phyloP scores from a whole-genome alignment of 2,888 invertebrate genomes.

The Dastarcus helophoroides region DNA sequence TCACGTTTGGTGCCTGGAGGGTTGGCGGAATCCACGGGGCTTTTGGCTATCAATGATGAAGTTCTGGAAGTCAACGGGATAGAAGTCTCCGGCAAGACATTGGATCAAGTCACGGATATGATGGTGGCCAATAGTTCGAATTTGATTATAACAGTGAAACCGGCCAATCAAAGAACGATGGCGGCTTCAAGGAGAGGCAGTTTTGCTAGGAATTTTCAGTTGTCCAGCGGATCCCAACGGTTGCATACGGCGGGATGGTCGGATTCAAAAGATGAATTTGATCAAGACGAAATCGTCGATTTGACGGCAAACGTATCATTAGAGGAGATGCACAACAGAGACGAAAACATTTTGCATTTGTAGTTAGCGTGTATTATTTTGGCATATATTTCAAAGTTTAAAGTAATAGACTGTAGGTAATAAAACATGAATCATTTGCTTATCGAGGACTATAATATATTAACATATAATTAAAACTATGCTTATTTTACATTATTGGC shows the following conservation, averaged over 20 bases:
- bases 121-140: slow-evolving; percentile 99
- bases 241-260: slow-evolving; percentile 45
- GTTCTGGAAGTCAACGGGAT: slow-evolving; percentile 99
- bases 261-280: slow-evolving; percentile 40
- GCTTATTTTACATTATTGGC: too few species aligned
- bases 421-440: too few species aligned
- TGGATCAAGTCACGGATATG: slow-evolving; percentile 99
- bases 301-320: slow-evolving; percentile 44
- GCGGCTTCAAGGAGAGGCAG: slow-evolving; percentile 62
- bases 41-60: slow-evolving; percentile 97
- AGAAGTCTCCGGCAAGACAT: slow-evolving; percentile 92
- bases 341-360: slow-evolving; percentile 32
- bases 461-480: too few species aligned
- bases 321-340: slow-evolving; percentile 24
- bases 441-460: too few species aligned
- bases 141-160: slow-evolving; percentile 96
- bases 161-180: slow-evolving; percentile 84
- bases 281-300: slow-evolving; percentile 86
- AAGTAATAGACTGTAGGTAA: too few species aligned
- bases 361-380: slow-evolving; percentile 12
- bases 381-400: too few species aligned
- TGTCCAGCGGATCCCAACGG: slow-evolving; percentile 60
- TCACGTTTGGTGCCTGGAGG: slow-evolving; percentile 95
- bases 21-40: slow-evolving; percentile 90
- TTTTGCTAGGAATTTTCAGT: slow-evolving; percentile 61